Evolutionary conservation across 2,888 invertebrate genomes (phyloP), one percentile per base, ranked within the genome.

Genomic region (Stenoptilia bipunctidactyla): DNA sequence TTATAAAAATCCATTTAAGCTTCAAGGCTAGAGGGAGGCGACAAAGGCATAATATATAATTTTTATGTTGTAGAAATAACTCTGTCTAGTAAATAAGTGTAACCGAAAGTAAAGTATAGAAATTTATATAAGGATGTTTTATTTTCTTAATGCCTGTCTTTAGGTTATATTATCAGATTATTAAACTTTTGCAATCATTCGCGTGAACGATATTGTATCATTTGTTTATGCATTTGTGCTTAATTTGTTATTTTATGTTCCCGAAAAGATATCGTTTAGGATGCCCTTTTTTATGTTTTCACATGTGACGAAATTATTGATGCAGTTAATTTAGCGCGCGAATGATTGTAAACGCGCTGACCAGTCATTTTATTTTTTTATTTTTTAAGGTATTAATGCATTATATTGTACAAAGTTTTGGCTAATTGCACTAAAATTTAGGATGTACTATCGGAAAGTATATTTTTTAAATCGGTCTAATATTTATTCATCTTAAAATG

Each of bases 21-120:
- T 20, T 20, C 4, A 20, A 20, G 20, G 20, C 20, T 20, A 20
- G 8, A 20, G 20, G 20, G 20, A 20, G 8, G 20, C 20, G 20
- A 20, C 58, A 47, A 50, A 57, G 65, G 59, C 50, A 49, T 34
- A 14, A 13, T 58, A 56, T 69, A 55, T 66, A 61, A 69, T 70
- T 68, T 30, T 70, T 74, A 73, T 71, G 67, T 72, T 75, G 67
- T 76, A 76, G 76, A 58, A 66, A 67, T 75, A 74, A 72, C 73
- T 76, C 69, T 73, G 69, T 57, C 49, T 72, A 73, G 70, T 13
- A 34, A 30, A 36, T 75, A 75, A 75, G 74, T 50, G 63, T 74
- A 73, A 73, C 56, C 61, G 59, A 66, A 20, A 20, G 63, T 69
- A 63, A 67, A 66, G 63, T 60, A 61, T 61, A 66, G 53, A 69